Evolutionary conservation across 2,113 vertebrate species (phyloP).

Genomic region (Anser cygnoides): DNA sequence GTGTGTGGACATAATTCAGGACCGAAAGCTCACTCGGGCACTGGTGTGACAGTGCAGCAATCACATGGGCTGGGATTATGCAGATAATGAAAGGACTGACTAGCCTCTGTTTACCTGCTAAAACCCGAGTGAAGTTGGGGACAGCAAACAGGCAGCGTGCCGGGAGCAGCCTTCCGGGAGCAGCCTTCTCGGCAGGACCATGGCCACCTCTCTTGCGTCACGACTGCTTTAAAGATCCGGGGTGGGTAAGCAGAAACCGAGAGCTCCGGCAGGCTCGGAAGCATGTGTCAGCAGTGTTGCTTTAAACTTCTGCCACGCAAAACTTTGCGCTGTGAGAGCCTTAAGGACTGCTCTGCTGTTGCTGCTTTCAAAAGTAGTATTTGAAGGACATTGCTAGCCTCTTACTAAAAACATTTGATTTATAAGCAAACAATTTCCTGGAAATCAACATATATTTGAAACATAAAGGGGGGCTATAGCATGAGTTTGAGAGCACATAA

Average conservation of each 20-base stretch:
- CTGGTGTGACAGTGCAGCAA: not conserved
- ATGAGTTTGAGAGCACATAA: not conserved
- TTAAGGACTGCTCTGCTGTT: accelerated
- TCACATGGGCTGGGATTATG: constrained; percentile 1
- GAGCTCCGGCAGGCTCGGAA: not conserved
- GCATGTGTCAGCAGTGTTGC: not conserved
- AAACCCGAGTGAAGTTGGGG: not conserved
- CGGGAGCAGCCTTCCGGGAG: not conserved
- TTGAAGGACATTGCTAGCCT: not conserved
- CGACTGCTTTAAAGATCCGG: not conserved
- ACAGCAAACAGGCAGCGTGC: not conserved
- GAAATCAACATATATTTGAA: not conserved
- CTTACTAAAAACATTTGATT: not conserved
- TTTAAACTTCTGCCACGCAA: accelerated
- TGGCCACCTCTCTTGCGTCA: not conserved
- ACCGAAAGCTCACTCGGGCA: not conserved
- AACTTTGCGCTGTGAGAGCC: not conserved
- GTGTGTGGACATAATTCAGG: constrained; percentile 4
- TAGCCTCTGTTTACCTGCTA: not conserved
- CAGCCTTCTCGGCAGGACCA: not conserved
- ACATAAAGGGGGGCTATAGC: not conserved
- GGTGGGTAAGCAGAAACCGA: not conserved
- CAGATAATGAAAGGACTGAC: not conserved
- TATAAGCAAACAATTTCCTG: not conserved
- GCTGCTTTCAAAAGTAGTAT: not conserved